Evolutionary conservation across 2,888 invertebrate species (phyloP), one percentile per base, ranked within the genome.

Genomic region (Drosophila pullipes): DNA sequence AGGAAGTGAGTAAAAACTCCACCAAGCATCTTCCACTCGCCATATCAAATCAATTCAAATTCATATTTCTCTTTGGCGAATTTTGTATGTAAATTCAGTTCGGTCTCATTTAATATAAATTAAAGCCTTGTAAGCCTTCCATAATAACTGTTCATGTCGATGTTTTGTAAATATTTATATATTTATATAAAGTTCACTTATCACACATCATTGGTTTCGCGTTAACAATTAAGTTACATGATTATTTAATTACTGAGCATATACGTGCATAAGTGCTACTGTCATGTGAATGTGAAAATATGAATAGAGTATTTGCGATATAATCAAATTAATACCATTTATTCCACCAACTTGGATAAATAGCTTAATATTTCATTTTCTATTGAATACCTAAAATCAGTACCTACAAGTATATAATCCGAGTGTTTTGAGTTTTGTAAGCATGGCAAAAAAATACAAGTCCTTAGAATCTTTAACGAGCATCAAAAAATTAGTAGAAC

Each of bases 141-240:
- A 22, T 58, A 30, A 41, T 4, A 22, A 30, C 57, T n/a, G 30
- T 22, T 31, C 22, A 41, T 22, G n/a, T n/a, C n/a, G n/a, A 25
- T 22, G 13, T 30, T 58, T 31, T 22, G 57, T 30, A 55, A 60
- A 44, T 60, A 59, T 37, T 35, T 59, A 33, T 28, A 16, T 55
- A 4, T 22, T 33, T 61, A 47, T 3, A 13, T 49, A 41, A 44
- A 35, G 11, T 6, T n/a, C 11, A 60, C 47, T 74, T 52, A 16
- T 16, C 55, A 52, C 50, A 57, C 59, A 52, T 47, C 55, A 18
- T 31, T 60, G 49, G 11, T 25, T 50, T 54, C 11, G 31, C 4
- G 33, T 49, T 28, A 4, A 28, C 28, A 55, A 37, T 28, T 4
- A n/a, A 57, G 4, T 16, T 10, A 58, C 13, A 16, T n/a, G 16